Conservation (phyloP, 2,113 vertebrate genomes). For the Psittacus erithacus region DNA sequence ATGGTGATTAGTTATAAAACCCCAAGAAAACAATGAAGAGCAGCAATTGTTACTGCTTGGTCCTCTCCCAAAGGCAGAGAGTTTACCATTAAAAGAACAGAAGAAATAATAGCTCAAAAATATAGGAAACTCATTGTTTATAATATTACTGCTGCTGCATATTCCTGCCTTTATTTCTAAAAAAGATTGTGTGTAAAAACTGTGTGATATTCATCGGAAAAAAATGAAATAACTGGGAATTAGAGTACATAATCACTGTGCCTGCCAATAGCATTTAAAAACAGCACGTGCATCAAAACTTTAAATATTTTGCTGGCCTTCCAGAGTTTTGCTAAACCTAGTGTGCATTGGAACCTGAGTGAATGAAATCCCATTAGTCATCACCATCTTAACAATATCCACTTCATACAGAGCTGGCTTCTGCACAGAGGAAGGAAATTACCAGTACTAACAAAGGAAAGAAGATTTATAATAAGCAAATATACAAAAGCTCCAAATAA, state of each 20-base stretch:
- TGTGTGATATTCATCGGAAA: not conserved
- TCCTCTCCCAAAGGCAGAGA: not conserved
- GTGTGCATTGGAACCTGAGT: slow-evolving; percentile 77
- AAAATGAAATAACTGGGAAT: slow-evolving; percentile 16
- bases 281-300: slow-evolving; percentile 64
- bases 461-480: slow-evolving; percentile 73
- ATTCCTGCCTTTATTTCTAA: not conserved
- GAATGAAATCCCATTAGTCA: slow-evolving; percentile 66
- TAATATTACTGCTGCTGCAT: slow-evolving; percentile 2
- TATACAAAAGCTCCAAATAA: slow-evolving; percentile 75
- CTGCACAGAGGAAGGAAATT: slow-evolving; percentile 70
- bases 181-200: not conserved
- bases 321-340: slow-evolving; percentile 69
- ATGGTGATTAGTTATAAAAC: not conserved
- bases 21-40: not conserved
- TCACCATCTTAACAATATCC: slow-evolving; percentile 71
- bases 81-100: not conserved
- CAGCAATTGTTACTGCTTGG: not conserved
- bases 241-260: slow-evolving; percentile 15
- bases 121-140: slow-evolving; percentile 47
- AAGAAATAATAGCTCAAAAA: slow-evolving; percentile 35
- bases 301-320: slow-evolving; percentile 47
- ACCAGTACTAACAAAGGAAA: slow-evolving; percentile 68
- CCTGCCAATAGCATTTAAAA: slow-evolving; percentile 53
- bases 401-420: slow-evolving; percentile 68